Base-by-base conservation (phyloP, 1,140 invertebrate species). In the Caenorhabditis tropicalis region DNA sequence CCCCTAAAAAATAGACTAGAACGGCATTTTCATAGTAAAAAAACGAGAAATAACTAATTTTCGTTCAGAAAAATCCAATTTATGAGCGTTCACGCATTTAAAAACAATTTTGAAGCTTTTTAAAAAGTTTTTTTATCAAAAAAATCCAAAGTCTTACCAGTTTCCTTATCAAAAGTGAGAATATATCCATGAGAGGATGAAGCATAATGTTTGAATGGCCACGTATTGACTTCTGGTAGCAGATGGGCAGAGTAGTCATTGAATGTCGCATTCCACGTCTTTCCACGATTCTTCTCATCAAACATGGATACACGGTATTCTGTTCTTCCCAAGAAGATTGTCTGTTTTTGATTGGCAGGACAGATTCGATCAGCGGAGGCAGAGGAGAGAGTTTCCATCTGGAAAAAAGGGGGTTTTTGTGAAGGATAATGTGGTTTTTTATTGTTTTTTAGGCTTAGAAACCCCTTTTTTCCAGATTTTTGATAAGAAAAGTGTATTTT, bases 291-390 rank as follows among this genome's bases (percentile, higher is more conserved):
- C 85, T 94, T 93, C 82, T 94, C 94, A 90, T 98, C 96, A 86
- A 95, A 95, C 96, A 99, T 98, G 86, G 96, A 94, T 46, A 99
- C 94, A 80, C 95, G 96, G 91, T 98, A 98, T 90, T 98, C 96
- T 15, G 96, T 96, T 85, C 96, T 93, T 1, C 95, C 95, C 36
- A 96, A 94, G 91, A 95, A 96, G 39, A 93, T 94, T 91, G 92
- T 90, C 85, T 93, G 87, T 16, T 92, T 88, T 70, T 86, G 90
- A 91, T 88, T 85, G 16, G 91, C 92, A 24, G 93, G 93, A 87
- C 93, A 93, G 21, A 92, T 94, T 88, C 94, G 94, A 60, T 94
- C 89, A 82, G 93, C 92, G 84, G 94, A 93, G 93, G 89, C 95
- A 89, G 51, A 58, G 15, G 87, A 87, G 10, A 90, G 79, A 15